phyloP scores from a whole-genome alignment of 1,140 invertebrate genomes.

The Euwallacea fornicatus region DNA sequence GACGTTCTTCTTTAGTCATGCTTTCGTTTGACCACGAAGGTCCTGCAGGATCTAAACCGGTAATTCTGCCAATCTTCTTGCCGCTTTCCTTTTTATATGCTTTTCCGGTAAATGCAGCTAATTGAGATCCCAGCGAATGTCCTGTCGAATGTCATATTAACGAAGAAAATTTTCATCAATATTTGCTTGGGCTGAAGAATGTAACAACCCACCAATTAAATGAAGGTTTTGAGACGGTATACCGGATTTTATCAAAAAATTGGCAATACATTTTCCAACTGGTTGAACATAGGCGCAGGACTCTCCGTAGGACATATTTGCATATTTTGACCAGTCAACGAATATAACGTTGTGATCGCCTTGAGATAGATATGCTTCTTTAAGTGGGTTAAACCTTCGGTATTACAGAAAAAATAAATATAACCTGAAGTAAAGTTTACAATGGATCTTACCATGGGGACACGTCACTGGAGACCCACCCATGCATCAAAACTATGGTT shows the following conservation, averaged over 20 bases:
- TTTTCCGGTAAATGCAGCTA: slow-evolving; percentile 71
- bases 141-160: slow-evolving; percentile 60
- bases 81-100: slow-evolving; percentile 43
- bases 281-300: slow-evolving; percentile 39
- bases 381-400: slow-evolving; percentile 29
- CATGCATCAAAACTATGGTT: slow-evolving; percentile 41
- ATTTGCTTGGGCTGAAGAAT: background rate
- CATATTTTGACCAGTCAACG: slow-evolving; percentile 56
- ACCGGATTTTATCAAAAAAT: slow-evolving; percentile 36
- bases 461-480: slow-evolving; percentile 35
- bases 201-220: slow-evolving; percentile 31
- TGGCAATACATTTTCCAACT: slow-evolving; percentile 40
- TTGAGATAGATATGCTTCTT: slow-evolving; percentile 56
- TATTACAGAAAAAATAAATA: background rate
- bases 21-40: slow-evolving; percentile 60
- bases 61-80: slow-evolving; percentile 54
- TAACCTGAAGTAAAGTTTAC: background rate
- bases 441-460: slow-evolving; percentile 34
- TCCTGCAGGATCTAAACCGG: slow-evolving; percentile 69
- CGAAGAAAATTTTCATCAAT: background rate
- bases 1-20: slow-evolving; percentile 56
- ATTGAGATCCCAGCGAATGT: slow-evolving; percentile 75
- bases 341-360: slow-evolving; percentile 64
- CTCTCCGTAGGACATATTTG: slow-evolving; percentile 27
- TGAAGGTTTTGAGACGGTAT: slow-evolving; percentile 38